Base-by-base conservation (phyloP, 2,113 vertebrate species). In the Odobenus rosmarus region DNA sequence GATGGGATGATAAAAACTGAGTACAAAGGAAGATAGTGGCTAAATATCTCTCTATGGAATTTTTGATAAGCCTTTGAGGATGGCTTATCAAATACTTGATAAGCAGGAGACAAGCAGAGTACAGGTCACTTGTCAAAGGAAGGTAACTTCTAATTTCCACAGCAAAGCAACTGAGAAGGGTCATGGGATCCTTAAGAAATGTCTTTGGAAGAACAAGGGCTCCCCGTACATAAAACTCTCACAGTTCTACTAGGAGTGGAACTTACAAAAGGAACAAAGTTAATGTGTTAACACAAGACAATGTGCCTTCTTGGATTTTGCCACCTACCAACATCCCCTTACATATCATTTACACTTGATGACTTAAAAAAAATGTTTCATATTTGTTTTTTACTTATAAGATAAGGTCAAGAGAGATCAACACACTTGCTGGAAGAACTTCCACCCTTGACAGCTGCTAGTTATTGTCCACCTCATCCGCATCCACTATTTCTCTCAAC, bases 271-370 rank as follows among this genome's bases (percentile, higher is more conserved):
- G 14, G 64, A 96, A 64, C 39, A 74, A 97, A 98, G 97, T 95
- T 97, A 97, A 76, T 71, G 62, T 39, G 51, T 72, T 51, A 33
- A 87, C 71, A 91, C 6, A 89, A 93, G 92, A 97, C 9, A 59
- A 59, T 33, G n/a, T 95, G 36, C 55, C 93, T 42, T 77, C 89
- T 97, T 96, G 74, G 59, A 95, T 95, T 97, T 92, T 90, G 57
- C 23, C 1, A 96, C 62, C 94, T 95, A 31, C 36, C 13, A 90
- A 57, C 24, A 39, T 77, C 80, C 74, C 67, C 1, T 26, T 67
- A 36, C 2, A 33, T 79, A 31, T 61, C 36, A 31, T 88, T 87
- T 71, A 21, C 49, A 46, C 80, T 86, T 84, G 80, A 33, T 61
- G 24, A 94, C 28, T 36, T 13, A 79, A 85, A 57, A 87, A 57